Base-by-base conservation (phyloP, 1,140 invertebrate genomes). In the Riptortus pedestris region DNA sequence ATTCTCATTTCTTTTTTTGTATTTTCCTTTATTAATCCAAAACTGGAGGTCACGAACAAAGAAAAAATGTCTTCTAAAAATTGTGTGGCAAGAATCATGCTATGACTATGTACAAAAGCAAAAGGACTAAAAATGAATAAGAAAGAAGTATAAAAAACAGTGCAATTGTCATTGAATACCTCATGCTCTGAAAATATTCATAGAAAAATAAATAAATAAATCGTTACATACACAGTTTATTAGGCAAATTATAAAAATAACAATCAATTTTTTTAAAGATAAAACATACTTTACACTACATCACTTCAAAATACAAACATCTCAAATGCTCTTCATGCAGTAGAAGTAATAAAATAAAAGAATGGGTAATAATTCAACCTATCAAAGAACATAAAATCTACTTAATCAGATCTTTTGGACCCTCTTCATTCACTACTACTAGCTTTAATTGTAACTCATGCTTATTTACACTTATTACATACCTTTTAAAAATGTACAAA, bases 221-320 rank as follows among this genome's bases (percentile, higher is more conserved):
- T n/a, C n/a, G n/a, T n/a, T n/a, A n/a, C n/a, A n/a, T n/a, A n/a
- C n/a, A n/a, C n/a, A n/a, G n/a, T n/a, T 60, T 60, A 60, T 60
- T 60, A 38, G 59, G 51, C 26, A 55, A 55, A 24, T 55, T 55
- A 55, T 55, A 55, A 55, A 55, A 55, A 24, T 55, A 55, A 55
- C 51, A 55, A 55, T 24, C 16, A 20, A 55, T 55, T 12, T 24
- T 18, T 24, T 55, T 55, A 55, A 55, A 38, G 14, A 14, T 7
- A 38, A 38, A 55, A 22, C 51, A 55, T 55, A 20, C 22, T 47
- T 47, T 55, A 24, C 20, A 55, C 51, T 55, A 55, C 20, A 55
- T 55, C 51, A 55, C 24, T 24, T 55, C 20, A 24, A 12, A 24
- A 24, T 16, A 55, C 51, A 55, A 24, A 24, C 51, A 55, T 24